Evolutionary conservation across 1,140 invertebrate species (phyloP), one percentile per base, ranked within the genome.

Genomic region (Cyphomyrmex costatus): DNA sequence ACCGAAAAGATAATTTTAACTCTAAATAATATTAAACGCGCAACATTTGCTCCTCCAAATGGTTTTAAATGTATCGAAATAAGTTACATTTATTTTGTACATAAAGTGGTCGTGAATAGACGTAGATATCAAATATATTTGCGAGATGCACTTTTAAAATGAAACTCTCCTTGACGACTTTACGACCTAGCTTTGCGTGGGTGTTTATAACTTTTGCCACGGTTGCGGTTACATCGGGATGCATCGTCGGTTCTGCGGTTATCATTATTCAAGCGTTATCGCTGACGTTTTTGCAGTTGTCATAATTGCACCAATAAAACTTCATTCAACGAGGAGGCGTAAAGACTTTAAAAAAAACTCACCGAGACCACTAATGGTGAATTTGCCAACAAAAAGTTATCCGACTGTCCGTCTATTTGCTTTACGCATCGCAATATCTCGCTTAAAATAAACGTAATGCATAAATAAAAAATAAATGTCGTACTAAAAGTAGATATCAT

Each of bases 271-370:
- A 33, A 33, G 65, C 65, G 78, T 80, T 42, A 65, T 80, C 49
- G 49, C 16, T 7, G 21, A 21, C 61, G 33, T 56, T 70, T 80
- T 70, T 70, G 6, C 21, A 56, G 30, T 70, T 46, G 10, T 56
- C 60, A 49, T 83, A 73, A 83, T 73, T 83, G 30, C 63, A 16
- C 16, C 21, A 60, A 60, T 60, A 33, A 83, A 83, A 82, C 79
- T 82, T 71, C 10, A 46, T 51, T 12, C 46, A 36, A 46, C 51
- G 19, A 58, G 24, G 36, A 24, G 42, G 12, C 30, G 24, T 6
- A 7, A 14, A 30, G 27, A 21, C 12, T 56, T 14, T 10, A n/a
- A n/a, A 33, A 73, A 71, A 83, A n/a, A 36, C 10, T 58, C n/a
- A 60, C n/a, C 4, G 14, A 61, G 46, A 79, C 14, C 30, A 12